Evolutionary conservation across 1,140 invertebrate species (phyloP).

Genomic region (Drosophila chauvacae): DNA sequence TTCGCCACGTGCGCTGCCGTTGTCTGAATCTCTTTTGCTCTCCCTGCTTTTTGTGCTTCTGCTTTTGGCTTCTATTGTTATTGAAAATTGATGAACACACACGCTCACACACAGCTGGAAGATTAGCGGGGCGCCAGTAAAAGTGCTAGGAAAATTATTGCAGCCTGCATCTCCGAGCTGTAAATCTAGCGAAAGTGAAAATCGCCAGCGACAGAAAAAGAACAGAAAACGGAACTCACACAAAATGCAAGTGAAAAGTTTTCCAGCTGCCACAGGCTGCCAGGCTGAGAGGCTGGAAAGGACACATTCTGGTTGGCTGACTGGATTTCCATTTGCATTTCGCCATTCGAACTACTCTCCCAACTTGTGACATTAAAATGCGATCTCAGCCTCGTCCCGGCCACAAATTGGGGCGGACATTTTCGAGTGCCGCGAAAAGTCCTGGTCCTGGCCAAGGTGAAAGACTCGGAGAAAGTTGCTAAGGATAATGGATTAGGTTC

Average conservation of each 20-base stretch:
- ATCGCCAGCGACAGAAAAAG: constrained; percentile 30
- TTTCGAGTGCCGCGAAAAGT: constrained; percentile 1
- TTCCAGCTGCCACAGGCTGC: constrained; percentile 10
- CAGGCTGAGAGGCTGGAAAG: neutral
- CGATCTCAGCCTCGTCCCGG: constrained; percentile 37
- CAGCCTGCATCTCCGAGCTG: constrained; percentile 45
- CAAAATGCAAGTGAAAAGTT: constrained; percentile 22
- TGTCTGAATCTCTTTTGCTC: constrained; percentile 30
- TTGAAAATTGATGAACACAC: constrained; percentile 68
- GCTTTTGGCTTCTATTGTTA: constrained; percentile 63
- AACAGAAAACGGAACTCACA: neutral
- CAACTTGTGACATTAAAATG: constrained; percentile 55
- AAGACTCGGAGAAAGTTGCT: constrained; percentile 14
- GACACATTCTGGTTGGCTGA: constrained; percentile 7
- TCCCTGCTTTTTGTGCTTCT: constrained; percentile 1
- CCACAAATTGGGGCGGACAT: constrained; percentile 34
- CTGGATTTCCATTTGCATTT: constrained; percentile 28
- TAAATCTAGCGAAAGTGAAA: constrained; percentile 68
- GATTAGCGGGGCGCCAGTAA: constrained; percentile 28
- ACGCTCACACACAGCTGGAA: neutral
- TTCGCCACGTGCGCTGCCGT: constrained; percentile 55
- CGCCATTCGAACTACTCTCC: constrained; percentile 13
- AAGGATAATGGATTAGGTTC: constrained; percentile 29
- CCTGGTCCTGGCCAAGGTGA: constrained; percentile 7
- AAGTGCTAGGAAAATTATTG: constrained; percentile 64